Base-by-base conservation (phyloP, 2,888 invertebrate species). In the Stegana nigrithorax region DNA sequence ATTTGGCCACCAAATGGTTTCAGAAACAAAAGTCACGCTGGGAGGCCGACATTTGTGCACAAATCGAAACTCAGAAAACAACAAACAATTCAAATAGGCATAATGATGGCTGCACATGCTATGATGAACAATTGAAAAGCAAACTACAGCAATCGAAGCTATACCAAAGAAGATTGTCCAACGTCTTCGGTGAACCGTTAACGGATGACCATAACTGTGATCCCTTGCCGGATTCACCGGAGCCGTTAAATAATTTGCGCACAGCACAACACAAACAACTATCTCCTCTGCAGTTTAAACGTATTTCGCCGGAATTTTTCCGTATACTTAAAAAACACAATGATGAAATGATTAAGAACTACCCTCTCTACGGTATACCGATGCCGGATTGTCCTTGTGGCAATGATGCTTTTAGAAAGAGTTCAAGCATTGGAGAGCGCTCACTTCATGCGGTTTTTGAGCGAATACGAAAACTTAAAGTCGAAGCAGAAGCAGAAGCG, bases 231-330 rank as follows among this genome's bases (percentile, higher is more conserved):
- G 59, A 70, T 61, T 39, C 66, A 19, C 32, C 66, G 55, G 10
- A 65, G 67, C 65, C 62, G n/a, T n/a, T n/a, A n/a, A n/a, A n/a
- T n/a, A 65, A 60, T 51, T 17, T 75, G 25, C 67, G 75, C 0
- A 61, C 67, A 57, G 56, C 27, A 55, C 65, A 60, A 5, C 72
- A 70, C 29, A 73, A 70, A 2, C 70, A 69, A 7, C 60, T 78
- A 36, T 63, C 71, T 66, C 71, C 78, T 23, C 47, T 65, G 2
- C 55, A 59, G 56, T 81, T 66, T 17, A 75, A 77, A 7, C 75
- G 72, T 39, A 80, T 82, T 6, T 82, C 82, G 1, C 76, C 80
- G 0, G 81, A 82, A 45, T 82, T 82, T 44, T 70, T 68, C 3
- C 19, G 65, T 4, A 62, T 82, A 21, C 68, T 83, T 12, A 66